Percentiles rank a stretch among this genome's conserved stretches.
Evolutionary conservation across 1,140 invertebrate genomes (phyloP).

Genomic region (Lasaia peninsularis): DNA sequence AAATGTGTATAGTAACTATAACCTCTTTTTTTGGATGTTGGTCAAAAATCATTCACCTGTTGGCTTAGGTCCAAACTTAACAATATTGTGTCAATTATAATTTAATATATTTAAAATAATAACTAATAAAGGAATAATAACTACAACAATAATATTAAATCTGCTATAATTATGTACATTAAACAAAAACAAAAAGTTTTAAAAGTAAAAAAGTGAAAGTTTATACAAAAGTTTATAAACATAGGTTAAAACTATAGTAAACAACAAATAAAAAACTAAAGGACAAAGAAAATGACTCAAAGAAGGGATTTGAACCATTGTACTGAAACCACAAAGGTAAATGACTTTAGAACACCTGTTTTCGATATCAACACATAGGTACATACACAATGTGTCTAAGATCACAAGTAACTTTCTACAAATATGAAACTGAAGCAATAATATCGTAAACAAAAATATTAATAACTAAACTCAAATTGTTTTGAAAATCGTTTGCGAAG

Average conservation of each 20-base stretch:
- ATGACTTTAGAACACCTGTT: conserved; percentile 72
- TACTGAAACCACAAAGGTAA: conserved; percentile 69
- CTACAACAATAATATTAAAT: neutral
- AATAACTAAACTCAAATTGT: neutral
- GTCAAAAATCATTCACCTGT: neutral
- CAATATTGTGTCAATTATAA: neutral
- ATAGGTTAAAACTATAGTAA: conserved; percentile 20
- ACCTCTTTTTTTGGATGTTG: too few species aligned
- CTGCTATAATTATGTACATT: neutral
- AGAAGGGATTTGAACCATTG: conserved; percentile 49
- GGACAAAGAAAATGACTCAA: conserved; percentile 42
- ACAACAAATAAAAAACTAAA: conserved; percentile 24
- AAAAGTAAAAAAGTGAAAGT: conserved; percentile 64
- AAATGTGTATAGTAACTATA: too few species aligned
- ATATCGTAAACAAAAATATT: neutral
- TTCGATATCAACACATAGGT: conserved; percentile 40
- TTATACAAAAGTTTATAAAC: conserved; percentile 11
- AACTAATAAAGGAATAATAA: neutral
- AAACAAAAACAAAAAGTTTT: conserved; percentile 29
- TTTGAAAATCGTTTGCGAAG: neutral
- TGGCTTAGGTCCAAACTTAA: neutral
- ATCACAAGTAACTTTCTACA: neutral
- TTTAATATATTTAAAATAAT: conserved; percentile 1
- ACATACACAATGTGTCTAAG: conserved; percentile 7
- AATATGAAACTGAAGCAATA: neutral